Evolutionary conservation across 1,140 invertebrate genomes (phyloP).

Genomic region (Aphelenchoides fujianensis): DNA sequence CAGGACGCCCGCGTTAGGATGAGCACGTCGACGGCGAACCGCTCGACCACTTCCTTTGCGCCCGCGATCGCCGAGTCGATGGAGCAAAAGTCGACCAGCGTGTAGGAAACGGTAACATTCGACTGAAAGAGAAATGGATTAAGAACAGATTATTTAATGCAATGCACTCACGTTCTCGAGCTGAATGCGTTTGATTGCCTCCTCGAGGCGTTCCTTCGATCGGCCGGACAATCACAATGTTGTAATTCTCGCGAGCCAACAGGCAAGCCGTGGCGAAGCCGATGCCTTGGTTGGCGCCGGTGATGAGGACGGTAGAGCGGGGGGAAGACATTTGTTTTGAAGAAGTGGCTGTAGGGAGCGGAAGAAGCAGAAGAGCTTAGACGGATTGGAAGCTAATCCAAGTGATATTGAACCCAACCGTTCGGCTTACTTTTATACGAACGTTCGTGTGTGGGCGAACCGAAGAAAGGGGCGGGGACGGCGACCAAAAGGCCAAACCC

Average conservation of each 20-base stretch:
- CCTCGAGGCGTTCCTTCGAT: constrained; percentile 27
- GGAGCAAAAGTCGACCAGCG: constrained; percentile 24
- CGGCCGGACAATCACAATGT: constrained; percentile 33
- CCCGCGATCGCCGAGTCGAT: constrained; percentile 14
- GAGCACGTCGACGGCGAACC: constrained; percentile 29
- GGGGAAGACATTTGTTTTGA: too few species aligned
- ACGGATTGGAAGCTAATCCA: too few species aligned
- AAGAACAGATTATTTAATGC: not conserved
- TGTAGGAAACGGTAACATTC: constrained; percentile 6
- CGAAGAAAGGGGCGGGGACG: not conserved
- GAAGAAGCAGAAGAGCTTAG: too few species aligned
- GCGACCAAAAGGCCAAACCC: not conserved
- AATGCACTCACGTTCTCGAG: constrained; percentile 1
- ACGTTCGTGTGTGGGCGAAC: not conserved
- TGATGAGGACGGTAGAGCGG: constrained; percentile 30
- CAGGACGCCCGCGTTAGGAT: constrained; percentile 39
- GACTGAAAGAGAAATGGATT: not conserved
- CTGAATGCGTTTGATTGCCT: constrained; percentile 28
- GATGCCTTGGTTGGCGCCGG: constrained; percentile 43
- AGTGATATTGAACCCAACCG: too few species aligned
- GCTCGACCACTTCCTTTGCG: not conserved
- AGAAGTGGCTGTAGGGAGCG: too few species aligned
- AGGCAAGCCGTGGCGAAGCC: constrained; percentile 30
- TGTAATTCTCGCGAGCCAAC: constrained; percentile 39
- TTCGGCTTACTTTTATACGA: constrained; percentile 1